A percentile compares a stretch with the other conserved stretches of the same genome.
phyloP scores from a whole-genome alignment of 1,140 invertebrate species.

The Hycleus cichorii region DNA sequence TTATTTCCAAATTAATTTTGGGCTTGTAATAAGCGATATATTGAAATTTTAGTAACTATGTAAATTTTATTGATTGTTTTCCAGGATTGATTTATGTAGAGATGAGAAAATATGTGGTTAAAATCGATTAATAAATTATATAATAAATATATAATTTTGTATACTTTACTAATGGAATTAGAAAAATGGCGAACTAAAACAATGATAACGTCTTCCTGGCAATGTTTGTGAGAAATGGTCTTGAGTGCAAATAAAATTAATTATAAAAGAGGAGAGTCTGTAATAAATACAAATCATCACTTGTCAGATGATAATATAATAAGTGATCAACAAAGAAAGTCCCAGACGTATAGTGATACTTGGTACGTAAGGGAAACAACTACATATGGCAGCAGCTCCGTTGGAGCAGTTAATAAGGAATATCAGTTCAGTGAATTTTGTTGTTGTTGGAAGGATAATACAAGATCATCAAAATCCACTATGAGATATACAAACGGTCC shows the following conservation, averaged over 20 bases:
- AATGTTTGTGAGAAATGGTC: conserved; percentile 10
- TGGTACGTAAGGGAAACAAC: conserved; percentile 23
- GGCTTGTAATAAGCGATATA: too few relatives aligned
- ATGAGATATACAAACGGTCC: conserved; percentile 27
- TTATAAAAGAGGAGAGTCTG: conserved; percentile 9
- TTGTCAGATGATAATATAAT: conserved; percentile 8
- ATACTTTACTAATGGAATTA: background rate
- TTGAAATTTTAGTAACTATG: too few relatives aligned
- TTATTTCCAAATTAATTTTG: too few relatives aligned
- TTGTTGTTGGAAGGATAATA: conserved; percentile 14
- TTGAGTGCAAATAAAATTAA: conserved; percentile 14
- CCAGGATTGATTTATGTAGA: background rate
- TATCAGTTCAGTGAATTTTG: conserved; percentile 5
- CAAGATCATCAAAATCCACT: conserved; percentile 6
- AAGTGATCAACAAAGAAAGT: conserved; percentile 6
- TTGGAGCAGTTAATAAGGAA: conserved; percentile 6
- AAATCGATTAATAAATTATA: conserved; percentile 10
- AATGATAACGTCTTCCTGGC: conserved; percentile 4
- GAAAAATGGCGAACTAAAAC: background rate
- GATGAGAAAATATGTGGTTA: conserved; percentile 7
- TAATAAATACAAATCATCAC: conserved; percentile 11
- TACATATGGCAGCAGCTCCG: conserved; percentile 8
- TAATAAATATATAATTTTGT: background rate
- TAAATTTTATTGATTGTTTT: too few relatives aligned
- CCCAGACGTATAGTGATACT: conserved; percentile 23